These are phyloP conservation scores for Hydrotaea diabolus DNA, from an alignment of 2,888 invertebrate genomes.

Conservation along the genomic window DNA sequence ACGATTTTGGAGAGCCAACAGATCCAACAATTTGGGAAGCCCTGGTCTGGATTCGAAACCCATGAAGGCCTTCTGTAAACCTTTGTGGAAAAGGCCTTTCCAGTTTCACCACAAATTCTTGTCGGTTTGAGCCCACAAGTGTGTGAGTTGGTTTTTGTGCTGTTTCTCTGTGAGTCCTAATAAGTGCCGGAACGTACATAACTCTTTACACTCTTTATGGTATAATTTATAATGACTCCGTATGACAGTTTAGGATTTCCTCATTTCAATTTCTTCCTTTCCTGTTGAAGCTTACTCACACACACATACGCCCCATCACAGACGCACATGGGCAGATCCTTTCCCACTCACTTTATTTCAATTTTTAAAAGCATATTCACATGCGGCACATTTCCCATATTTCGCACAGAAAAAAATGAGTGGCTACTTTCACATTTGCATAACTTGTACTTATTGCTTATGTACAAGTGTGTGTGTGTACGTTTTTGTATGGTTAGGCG, in stretches of 20 bases:
- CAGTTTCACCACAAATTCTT: neutral
- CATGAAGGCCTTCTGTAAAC: too few relatives aligned
- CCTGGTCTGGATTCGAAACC: too few relatives aligned
- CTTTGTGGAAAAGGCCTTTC: too few relatives aligned
- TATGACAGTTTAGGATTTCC: constrained; percentile 29
- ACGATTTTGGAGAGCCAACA: too few relatives aligned
- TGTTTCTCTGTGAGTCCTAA: neutral
- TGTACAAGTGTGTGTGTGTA: neutral
- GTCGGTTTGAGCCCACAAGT: neutral
- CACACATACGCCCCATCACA: neutral
- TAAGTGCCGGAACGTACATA: neutral
- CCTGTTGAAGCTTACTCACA: neutral
- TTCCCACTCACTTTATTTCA: neutral
- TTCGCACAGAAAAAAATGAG: neutral
- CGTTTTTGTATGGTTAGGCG: neutral
- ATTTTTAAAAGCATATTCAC: neutral
- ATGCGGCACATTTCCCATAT: neutral
- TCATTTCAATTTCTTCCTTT: neutral
- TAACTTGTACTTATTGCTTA: constrained; percentile 22
- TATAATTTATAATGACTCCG: constrained; percentile 36
- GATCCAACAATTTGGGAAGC: too few relatives aligned
- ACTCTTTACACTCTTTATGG: constrained; percentile 4
- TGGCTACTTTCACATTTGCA: constrained; percentile 14
- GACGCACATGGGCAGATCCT: too few relatives aligned
- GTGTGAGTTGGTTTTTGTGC: neutral